Base-by-base conservation (phyloP, 2,888 invertebrate species). In the Tinea trinotella region DNA sequence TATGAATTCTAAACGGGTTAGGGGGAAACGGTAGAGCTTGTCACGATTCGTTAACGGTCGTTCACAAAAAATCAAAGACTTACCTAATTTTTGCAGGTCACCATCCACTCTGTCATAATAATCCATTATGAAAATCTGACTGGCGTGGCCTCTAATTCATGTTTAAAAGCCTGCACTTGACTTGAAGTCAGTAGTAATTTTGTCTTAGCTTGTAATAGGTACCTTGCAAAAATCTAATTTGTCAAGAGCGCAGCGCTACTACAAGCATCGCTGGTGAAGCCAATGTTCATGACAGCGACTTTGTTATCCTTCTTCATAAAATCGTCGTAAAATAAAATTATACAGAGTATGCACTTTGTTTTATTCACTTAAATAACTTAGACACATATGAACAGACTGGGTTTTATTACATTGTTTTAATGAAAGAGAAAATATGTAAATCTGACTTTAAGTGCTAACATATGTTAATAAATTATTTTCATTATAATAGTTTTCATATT, bases 141-240 rank as follows among this genome's bases (percentile, higher is more conserved):
- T 67, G 82, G 69, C 69, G 65, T 68, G 70, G 75, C 74, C 74
- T 78, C 76, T 84, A 84, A 84, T 83, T 82, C 79, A 66, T 70
- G 75, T 82, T 83, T 84, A 85, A 85, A 84, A 85, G 85, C 85
- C 72, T 84, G 85, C 84, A 84, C 84, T 85, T 68, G 75, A 75
- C 70, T 81, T 76, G 75, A 83, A 83, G 85, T 84, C 85, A 69
- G 68, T 72, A 67, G 68, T 82, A 84, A 85, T 85, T 84, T 83
- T 68, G 79, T 78, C 81, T 82, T 76, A 80, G 71, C 78, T 71
- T 74, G 77, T 69, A 78, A 80, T 22, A 18, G 40, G 36, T 74
- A 77, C 71, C 76, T 69, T 71, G 71, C 76, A 77, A 81, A 79
- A 85, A 84, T 84, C 76, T 81, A 83, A 85, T 85, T 85, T 85